Percentiles rank a stretch among this genome's conserved stretches.
phyloP scores from a whole-genome alignment of 2,113 vertebrate genomes.

The Delphinus delphis region DNA sequence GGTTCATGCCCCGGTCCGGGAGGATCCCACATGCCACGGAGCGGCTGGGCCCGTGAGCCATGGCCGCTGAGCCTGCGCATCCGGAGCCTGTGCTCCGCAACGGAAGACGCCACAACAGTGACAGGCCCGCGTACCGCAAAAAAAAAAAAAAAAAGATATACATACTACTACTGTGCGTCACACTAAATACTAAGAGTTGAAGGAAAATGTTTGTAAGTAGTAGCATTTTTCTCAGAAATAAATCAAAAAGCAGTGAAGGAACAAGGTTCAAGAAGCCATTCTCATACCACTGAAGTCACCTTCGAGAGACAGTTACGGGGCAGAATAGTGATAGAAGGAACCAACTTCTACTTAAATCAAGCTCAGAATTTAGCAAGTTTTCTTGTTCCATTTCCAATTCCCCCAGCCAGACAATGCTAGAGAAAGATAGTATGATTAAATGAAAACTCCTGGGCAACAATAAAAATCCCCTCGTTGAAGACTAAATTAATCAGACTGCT shows the following conservation, averaged over 20 bases:
- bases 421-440: not conserved
- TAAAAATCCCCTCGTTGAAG: conserved; percentile 11
- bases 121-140: too few relatives aligned
- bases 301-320: not conserved
- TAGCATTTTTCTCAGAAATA: not conserved
- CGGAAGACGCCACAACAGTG: too few relatives aligned
- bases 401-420: not conserved
- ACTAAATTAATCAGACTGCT: not conserved
- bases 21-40: too few relatives aligned
- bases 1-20: too few relatives aligned
- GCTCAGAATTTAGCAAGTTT: not conserved
- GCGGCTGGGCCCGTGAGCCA: too few relatives aligned
- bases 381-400: not conserved
- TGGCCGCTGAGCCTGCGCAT: too few relatives aligned
- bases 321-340: not conserved
- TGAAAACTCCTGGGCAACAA: not conserved
- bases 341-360: not conserved
- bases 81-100: too few relatives aligned
- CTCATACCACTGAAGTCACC: not conserved
- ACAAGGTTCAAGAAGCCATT: conserved; percentile 22
- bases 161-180: not conserved
- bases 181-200: conserved; percentile 31
- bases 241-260: not conserved
- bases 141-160: not conserved
- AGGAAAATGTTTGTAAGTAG: conserved; percentile 23